Evolutionary conservation across 1,140 invertebrate genomes (phyloP), one percentile per base, ranked within the genome.

Genomic region (Galendromus occidentalis): DNA sequence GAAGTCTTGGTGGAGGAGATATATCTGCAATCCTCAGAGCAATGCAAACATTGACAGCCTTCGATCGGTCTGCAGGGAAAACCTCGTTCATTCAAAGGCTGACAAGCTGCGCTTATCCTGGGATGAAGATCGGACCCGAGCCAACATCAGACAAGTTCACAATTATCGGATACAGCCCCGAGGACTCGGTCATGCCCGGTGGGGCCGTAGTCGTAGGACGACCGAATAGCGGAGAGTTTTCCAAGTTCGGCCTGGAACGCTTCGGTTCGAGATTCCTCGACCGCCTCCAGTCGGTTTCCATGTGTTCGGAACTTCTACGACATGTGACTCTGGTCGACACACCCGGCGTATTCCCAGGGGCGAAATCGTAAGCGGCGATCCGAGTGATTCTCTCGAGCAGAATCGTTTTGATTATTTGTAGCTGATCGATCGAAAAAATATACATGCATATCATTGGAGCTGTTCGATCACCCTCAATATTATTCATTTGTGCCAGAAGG

Each of bases 211-310:
- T 39, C 4, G 33, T 39, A 39, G 33, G 33, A 39, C 4, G 22
- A 59, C 51, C 14, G 12, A 33, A 1, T 2, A 25, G 2, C 14
- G 51, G 51, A 5, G 51, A 59, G 33, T 59, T 59, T 22, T 25
- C 51, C 51, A 59, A 59, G 51, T 29, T 25, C 25, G 51, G 51
- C 2, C 51, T 59, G 12, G 51, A 59, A 22, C 25, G 51, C 14
- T 59, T 59, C 51, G 51, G 51, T 17, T 25, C 51, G 17, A 33
- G 25, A 29, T 59, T 59, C 51, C 51, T 59, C 14, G 51, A 59
- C 9, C 51, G 51, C 25, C 33, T 59, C 25, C 14, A 29, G 17
- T 25, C 25, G 14, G 51, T 33, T 14, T 59, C 51, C 14, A 25
- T 59, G 2, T 29, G 33, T 33, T 25, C 51, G 25, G 14, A 59